A percentile compares a stretch with the other conserved stretches of the same genome.
These are phyloP conservation scores for Ceratina australensis DNA, from an alignment of 1,140 invertebrate species.

Conservation along the genomic window DNA sequence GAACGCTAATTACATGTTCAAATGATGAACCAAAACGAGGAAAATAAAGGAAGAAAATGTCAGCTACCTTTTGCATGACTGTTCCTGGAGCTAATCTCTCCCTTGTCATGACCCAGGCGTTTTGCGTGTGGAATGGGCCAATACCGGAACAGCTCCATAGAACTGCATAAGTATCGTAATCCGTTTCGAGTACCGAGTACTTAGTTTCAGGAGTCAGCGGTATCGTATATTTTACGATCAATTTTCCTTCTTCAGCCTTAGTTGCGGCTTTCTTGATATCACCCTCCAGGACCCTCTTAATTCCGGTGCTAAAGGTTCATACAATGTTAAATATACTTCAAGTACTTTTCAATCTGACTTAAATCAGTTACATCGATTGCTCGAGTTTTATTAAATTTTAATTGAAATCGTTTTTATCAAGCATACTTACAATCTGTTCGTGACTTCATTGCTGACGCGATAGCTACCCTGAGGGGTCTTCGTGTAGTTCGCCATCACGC, in stretches of 20 bases:
- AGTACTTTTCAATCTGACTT: too few species aligned
- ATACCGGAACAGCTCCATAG: constrained; percentile 87
- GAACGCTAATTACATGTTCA: not conserved
- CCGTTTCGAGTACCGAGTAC: constrained; percentile 87
- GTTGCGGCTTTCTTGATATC: constrained; percentile 82
- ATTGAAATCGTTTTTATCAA: not conserved
- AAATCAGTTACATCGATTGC: not conserved
- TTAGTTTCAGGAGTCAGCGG: constrained; percentile 85
- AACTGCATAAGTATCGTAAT: constrained; percentile 87
- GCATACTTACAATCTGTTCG: constrained; percentile 83
- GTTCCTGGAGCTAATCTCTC: constrained; percentile 82
- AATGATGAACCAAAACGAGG: not conserved
- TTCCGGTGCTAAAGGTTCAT: constrained; percentile 81
- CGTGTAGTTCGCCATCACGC: constrained; percentile 89
- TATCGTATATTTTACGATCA: constrained; percentile 85
- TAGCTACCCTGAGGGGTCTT: constrained; percentile 85
- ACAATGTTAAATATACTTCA: not conserved
- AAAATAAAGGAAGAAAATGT: not conserved
- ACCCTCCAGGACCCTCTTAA: constrained; percentile 86
- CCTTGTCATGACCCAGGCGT: constrained; percentile 87
- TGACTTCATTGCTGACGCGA: constrained; percentile 86
- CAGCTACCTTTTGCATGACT: constrained; percentile 82
- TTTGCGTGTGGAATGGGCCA: constrained; percentile 86
- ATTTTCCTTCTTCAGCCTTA: constrained; percentile 84
- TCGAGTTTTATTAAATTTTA: not conserved